These are phyloP conservation scores for Scrobipalpa atriplicella DNA, from an alignment of 2,888 invertebrate genomes.

Conservation along the genomic window DNA sequence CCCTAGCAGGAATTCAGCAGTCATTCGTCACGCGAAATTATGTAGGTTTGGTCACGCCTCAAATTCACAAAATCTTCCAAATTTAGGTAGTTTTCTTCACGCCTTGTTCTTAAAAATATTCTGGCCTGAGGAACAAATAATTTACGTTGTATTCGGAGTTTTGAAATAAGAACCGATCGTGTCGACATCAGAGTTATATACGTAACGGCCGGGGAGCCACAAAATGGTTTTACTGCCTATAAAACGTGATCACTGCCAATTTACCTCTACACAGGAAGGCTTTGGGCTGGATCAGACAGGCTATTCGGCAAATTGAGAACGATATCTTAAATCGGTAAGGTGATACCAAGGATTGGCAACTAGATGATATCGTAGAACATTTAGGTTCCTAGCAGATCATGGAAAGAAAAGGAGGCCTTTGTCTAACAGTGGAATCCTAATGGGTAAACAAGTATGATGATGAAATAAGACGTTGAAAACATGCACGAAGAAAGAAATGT, in stretches of 20 bases:
- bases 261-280: background rate
- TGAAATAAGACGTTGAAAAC: too few species aligned
- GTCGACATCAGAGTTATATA: background rate
- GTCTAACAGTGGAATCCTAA: too few species aligned
- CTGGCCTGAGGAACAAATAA: background rate
- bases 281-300: background rate
- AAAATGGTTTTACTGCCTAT: constrained; percentile 17
- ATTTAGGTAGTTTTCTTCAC: too few species aligned
- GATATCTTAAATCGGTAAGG: background rate
- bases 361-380: background rate
- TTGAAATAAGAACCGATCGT: background rate
- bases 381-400: background rate
- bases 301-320: background rate
- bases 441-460: too few species aligned
- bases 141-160: background rate
- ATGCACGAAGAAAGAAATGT: too few species aligned
- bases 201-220: background rate
- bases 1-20: too few species aligned
- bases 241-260: constrained; percentile 21
- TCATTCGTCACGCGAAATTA: too few species aligned
- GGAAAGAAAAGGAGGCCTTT: too few species aligned
- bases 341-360: background rate
- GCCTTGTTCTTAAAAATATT: too few species aligned
- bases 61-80: too few species aligned
- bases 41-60: too few species aligned